These are phyloP conservation scores for Pleuronectes platessa DNA, from an alignment of 2,113 vertebrate genomes.

Conservation along the genomic window DNA sequence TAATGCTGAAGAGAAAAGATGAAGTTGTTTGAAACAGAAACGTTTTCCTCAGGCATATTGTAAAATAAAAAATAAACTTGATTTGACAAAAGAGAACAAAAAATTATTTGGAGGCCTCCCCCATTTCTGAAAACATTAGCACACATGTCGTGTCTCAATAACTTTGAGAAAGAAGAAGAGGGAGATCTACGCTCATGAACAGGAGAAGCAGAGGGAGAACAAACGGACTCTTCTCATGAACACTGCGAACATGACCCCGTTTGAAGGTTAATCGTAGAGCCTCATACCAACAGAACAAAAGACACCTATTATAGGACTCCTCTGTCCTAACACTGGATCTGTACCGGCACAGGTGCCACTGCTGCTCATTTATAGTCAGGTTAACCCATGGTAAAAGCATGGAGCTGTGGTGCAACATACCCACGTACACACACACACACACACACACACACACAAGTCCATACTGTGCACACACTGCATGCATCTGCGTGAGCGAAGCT, in stretches of 20 bases:
- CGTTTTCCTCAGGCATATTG: not conserved
- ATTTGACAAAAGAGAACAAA: too few relatives aligned
- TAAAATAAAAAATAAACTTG: too few relatives aligned
- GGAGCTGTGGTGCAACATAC: constrained; percentile 38
- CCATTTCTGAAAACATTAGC: too few relatives aligned
- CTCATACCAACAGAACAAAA: constrained; percentile 56
- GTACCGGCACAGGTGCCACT: constrained; percentile 62
- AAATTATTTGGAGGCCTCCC: too few relatives aligned
- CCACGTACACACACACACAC: constrained; percentile 16
- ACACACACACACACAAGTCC: constrained; percentile 16
- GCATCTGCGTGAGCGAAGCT: constrained; percentile 47
- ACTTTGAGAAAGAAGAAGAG: too few relatives aligned
- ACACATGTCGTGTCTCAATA: too few relatives aligned
- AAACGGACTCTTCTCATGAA: not conserved
- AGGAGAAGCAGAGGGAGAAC: too few relatives aligned
- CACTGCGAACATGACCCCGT: not conserved
- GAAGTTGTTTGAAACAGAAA: too few relatives aligned
- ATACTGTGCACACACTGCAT: constrained; percentile 2
- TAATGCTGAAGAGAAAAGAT: too few relatives aligned
- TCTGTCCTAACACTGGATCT: constrained; percentile 54
- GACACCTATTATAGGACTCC: constrained; percentile 58
- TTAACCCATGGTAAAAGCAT: constrained; percentile 63
- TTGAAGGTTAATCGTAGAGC: constrained; percentile 45
- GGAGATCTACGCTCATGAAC: not conserved
- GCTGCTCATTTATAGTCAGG: constrained; percentile 67